phyloP scores from a whole-genome alignment of 2,888 invertebrate genomes.

The Rhyacophila evoluta region DNA sequence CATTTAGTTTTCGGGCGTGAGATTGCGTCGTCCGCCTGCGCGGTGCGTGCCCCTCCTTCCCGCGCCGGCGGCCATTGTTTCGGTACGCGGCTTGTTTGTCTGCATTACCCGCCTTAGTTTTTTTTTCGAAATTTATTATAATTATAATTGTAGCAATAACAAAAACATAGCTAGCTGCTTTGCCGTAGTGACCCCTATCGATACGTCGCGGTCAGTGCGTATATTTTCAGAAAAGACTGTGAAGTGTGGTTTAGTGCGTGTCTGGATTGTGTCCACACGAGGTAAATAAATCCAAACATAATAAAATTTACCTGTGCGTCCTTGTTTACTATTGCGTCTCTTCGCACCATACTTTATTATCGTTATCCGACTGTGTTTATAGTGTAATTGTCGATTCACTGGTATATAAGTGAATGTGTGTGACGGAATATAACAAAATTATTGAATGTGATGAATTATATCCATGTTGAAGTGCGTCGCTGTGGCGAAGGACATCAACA shows the following conservation, averaged over 20 bases:
- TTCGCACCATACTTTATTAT: constrained; percentile 54
- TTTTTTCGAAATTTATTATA: background rate
- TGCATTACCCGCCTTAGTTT: constrained; percentile 27
- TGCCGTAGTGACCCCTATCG: constrained; percentile 2
- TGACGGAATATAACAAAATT: background rate
- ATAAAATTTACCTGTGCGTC: constrained; percentile 54
- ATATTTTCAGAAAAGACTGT: constrained; percentile 9
- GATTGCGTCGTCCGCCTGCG: constrained; percentile 46
- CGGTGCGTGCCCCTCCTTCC: constrained; percentile 55
- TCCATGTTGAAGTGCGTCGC: background rate
- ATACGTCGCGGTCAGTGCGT: background rate
- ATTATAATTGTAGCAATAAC: constrained; percentile 7
- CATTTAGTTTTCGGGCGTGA: constrained; percentile 34
- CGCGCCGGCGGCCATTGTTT: constrained; percentile 55
- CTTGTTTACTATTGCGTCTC: constrained; percentile 56
- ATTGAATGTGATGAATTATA: background rate
- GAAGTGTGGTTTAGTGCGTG: constrained; percentile 6
- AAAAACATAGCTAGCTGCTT: background rate
- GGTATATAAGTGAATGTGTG: background rate
- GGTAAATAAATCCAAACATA: constrained; percentile 30
- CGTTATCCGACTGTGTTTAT: constrained; percentile 50
- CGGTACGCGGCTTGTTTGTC: constrained; percentile 34
- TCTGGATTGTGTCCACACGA: background rate
- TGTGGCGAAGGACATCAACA: constrained; percentile 16
- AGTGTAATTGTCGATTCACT: background rate